phyloP scores from a whole-genome alignment of 2,113 vertebrate species.

The Scalopus aquaticus region DNA sequence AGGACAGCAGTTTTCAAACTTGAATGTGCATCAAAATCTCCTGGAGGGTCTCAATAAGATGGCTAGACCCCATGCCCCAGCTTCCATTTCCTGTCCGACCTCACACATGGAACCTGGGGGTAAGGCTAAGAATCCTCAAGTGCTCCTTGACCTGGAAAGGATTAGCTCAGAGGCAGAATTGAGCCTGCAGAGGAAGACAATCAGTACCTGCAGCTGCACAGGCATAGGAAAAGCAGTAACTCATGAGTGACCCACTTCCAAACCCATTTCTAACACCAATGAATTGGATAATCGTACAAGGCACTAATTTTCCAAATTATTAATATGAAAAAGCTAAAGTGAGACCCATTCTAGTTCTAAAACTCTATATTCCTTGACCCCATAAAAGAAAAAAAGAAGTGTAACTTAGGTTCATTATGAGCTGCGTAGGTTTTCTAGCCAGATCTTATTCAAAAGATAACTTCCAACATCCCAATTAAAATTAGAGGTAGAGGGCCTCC shows the following conservation, averaged over 20 bases:
- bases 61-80: not conserved
- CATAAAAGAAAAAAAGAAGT: not conserved
- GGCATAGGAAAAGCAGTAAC: not conserved
- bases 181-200: not conserved
- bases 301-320: not conserved
- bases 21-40: not conserved
- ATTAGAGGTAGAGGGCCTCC: not conserved
- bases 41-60: not conserved
- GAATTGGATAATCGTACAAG: not conserved
- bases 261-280: not conserved
- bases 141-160: not conserved
- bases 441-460: not conserved
- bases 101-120: not conserved
- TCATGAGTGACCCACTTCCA: not conserved
- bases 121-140: not conserved
- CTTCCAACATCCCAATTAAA: slow-evolving; percentile 33
- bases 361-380: not conserved
- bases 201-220: not conserved
- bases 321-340: not conserved
- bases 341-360: not conserved
- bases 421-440: not conserved
- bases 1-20: not conserved
- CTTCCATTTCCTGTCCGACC: not conserved
- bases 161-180: not conserved
- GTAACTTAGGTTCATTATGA: not conserved